Conservation (phyloP, 2,888 invertebrate species). For the Callyntrura sp. region DNA sequence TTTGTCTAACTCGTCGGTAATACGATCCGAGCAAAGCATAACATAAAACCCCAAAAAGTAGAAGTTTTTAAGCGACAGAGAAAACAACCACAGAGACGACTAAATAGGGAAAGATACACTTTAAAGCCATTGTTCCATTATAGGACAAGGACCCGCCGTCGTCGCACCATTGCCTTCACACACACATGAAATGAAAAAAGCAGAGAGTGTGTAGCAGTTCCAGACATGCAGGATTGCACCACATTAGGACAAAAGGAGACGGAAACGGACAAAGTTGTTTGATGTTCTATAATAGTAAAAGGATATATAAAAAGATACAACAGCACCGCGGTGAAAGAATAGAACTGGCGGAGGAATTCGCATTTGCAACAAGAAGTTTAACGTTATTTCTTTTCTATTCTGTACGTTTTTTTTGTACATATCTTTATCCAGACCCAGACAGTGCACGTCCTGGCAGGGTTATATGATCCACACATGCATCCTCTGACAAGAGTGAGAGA, state of each 20-base stretch:
- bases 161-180: neutral
- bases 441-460: neutral
- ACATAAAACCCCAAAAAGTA: conserved; percentile 16
- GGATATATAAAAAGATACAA: conserved; percentile 46
- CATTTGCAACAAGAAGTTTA: conserved; percentile 64
- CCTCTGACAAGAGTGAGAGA: no score
- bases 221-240: conserved; percentile 65
- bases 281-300: conserved; percentile 56
- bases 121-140: conserved; percentile 27
- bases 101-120: conserved; percentile 30
- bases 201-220: conserved; percentile 13
- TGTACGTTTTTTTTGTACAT: neutral
- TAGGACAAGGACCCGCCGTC: conserved; percentile 34
- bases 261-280: conserved; percentile 60
- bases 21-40: no score
- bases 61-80: neutral
- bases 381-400: neutral
- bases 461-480: neutral
- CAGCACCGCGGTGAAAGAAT: conserved; percentile 22
- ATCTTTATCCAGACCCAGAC: neutral
- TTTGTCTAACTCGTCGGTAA: no score
- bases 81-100: conserved; percentile 28
- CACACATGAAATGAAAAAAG: conserved; percentile 32
- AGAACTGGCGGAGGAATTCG: conserved; percentile 60
- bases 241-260: conserved; percentile 66